These are phyloP conservation scores for Buphagus erythrorhynchus DNA, from an alignment of 2,797 vertebrate species.

Conservation along the genomic window DNA sequence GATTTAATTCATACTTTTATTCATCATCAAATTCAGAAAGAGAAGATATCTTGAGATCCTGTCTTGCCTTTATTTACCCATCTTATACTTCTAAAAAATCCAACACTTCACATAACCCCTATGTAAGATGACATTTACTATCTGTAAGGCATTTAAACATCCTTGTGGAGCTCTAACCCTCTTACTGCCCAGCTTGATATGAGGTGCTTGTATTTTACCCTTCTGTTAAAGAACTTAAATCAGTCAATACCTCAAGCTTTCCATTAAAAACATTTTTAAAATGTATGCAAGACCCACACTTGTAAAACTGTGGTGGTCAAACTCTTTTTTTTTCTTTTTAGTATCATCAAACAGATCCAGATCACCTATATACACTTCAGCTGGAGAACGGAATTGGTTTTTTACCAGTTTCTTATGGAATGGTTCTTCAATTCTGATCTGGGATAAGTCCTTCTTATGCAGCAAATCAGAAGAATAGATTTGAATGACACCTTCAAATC, in stretches of 20 bases:
- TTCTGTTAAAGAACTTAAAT: background rate
- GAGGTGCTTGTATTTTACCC: background rate
- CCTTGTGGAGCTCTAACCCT: background rate
- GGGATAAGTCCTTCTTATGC: background rate
- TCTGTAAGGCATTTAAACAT: background rate
- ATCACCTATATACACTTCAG: background rate
- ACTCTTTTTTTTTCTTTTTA: no score
- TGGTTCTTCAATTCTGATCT: background rate
- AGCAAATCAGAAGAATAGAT: background rate
- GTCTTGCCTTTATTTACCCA: background rate
- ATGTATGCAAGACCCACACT: background rate
- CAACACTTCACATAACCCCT: background rate
- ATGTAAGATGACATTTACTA: background rate
- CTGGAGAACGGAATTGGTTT: rapidly evolving
- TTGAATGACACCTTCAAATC: background rate
- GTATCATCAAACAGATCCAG: background rate
- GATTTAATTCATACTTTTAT: background rate
- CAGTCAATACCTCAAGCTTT: background rate
- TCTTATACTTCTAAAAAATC: background rate
- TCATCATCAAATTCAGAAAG: background rate
- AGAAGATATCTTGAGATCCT: background rate
- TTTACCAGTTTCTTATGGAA: background rate
- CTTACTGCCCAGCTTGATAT: background rate
- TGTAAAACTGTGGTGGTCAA: background rate
- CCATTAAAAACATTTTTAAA: background rate